Evolutionary conservation across 2,888 invertebrate genomes (phyloP).

Genomic region (Dryobotodes eremita): DNA sequence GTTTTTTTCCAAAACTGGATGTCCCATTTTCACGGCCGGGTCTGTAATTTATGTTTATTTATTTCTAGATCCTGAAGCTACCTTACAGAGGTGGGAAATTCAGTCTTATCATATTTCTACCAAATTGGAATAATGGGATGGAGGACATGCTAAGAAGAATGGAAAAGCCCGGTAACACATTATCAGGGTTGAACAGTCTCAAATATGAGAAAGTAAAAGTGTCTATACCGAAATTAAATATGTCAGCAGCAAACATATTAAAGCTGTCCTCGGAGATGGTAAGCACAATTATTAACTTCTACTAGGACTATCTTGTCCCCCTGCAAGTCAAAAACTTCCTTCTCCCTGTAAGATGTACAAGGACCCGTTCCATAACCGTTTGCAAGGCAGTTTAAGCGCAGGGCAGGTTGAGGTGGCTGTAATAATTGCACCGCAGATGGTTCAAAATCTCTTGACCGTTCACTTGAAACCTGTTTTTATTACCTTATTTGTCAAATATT

Average conservation of each 20-base stretch:
- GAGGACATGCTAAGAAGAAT: slow-evolving; percentile 13
- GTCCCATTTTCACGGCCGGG: not conserved
- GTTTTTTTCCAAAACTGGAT: not conserved
- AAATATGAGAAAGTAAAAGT: slow-evolving; percentile 13
- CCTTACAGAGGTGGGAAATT: slow-evolving; percentile 12
- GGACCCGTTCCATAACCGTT: not conserved
- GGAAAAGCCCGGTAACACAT: not conserved
- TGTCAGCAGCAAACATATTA: slow-evolving; percentile 37
- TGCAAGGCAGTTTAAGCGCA: not conserved
- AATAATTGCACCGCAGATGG: not conserved
- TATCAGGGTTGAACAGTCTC: slow-evolving; percentile 10
- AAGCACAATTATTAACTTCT: slow-evolving; percentile 6
- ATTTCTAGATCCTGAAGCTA: slow-evolving; percentile 53
- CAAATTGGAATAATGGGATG: slow-evolving; percentile 1
- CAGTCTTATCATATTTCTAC: slow-evolving; percentile 35
- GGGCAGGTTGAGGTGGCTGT: not conserved
- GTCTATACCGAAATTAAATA: slow-evolving; percentile 44
- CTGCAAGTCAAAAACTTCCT: no score
- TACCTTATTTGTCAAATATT: not conserved
- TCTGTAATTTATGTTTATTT: not conserved
- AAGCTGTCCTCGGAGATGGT: slow-evolving; percentile 37
- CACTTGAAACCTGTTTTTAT: not conserved
- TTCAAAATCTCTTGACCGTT: slow-evolving; percentile 1
- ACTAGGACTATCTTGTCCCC: not conserved
- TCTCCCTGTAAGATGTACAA: not conserved